Percentiles rank a stretch among this genome's conserved stretches.
Evolutionary conservation across 2,888 invertebrate genomes (phyloP).

Genomic region (Sinentomon sp.): DNA sequence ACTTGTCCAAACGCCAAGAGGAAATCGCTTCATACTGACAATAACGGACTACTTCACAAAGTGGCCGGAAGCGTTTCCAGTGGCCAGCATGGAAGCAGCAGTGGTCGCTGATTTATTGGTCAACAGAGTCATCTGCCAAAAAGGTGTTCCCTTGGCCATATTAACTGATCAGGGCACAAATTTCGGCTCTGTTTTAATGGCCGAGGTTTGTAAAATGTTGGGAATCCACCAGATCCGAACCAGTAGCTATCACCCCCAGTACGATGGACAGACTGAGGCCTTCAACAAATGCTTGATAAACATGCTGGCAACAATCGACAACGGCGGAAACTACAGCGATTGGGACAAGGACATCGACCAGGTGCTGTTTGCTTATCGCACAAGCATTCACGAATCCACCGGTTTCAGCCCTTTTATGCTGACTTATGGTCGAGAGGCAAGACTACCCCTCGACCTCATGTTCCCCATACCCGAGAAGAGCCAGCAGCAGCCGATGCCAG

Average conservation of each 20-base stretch:
- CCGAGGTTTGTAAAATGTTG: constrained; percentile 6
- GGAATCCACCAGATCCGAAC: constrained; percentile 11
- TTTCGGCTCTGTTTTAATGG: constrained; percentile 8
- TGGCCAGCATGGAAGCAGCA: constrained; percentile 9
- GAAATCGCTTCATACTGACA: constrained; percentile 10
- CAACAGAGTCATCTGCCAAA: constrained; percentile 10
- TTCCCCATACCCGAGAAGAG: constrained; percentile 2
- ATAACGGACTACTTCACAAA: constrained; percentile 11
- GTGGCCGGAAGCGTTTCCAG: constrained; percentile 12
- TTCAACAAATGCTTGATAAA: constrained; percentile 9
- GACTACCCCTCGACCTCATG: constrained; percentile 8
- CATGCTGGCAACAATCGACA: constrained; percentile 7
- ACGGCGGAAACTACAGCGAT: constrained; percentile 1
- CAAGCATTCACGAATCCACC: constrained; percentile 10
- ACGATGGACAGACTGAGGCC: constrained; percentile 11
- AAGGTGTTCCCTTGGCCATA: constrained; percentile 10
- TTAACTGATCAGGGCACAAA: constrained; percentile 12
- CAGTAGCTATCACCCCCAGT: constrained; percentile 12
- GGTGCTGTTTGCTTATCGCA: constrained; percentile 9
- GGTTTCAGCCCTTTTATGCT: constrained; percentile 11
- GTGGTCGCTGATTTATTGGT: constrained; percentile 8
- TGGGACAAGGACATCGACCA: constrained; percentile 10
- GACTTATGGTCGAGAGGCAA: constrained; percentile 10
- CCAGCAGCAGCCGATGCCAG: neutral
- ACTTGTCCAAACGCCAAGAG: constrained; percentile 1